Conservation (phyloP, 2,113 vertebrate species). For the Chinchilla lanigera region DNA sequence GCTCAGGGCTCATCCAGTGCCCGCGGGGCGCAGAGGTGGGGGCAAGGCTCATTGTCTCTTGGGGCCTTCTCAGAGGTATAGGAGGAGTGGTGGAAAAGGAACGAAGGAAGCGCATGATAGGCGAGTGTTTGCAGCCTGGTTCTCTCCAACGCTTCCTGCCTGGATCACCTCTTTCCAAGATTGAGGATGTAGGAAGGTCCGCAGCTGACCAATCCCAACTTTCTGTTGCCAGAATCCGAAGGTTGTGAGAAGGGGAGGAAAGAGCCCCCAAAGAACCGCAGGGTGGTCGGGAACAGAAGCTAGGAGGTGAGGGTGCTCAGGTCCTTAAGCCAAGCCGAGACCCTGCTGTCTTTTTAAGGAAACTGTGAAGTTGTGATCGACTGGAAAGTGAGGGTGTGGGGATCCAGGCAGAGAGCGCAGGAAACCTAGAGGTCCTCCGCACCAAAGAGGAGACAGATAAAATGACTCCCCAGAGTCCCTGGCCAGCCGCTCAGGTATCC, state of each 20-base stretch:
- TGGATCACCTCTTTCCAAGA: neutral
- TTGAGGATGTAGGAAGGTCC: neutral
- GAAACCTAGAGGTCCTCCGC: neutral
- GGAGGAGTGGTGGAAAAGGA: neutral
- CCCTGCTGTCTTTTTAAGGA: neutral
- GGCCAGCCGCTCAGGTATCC: neutral
- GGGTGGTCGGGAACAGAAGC: neutral
- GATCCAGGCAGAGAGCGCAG: neutral
- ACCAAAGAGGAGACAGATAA: neutral
- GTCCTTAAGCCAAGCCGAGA: neutral
- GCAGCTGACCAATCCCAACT: neutral
- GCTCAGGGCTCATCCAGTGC: neutral
- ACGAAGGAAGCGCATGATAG: too few species aligned
- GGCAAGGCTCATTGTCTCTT: too few species aligned
- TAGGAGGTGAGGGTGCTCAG: neutral
- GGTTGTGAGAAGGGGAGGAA: neutral
- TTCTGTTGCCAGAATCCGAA: neutral
- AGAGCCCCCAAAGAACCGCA: neutral
- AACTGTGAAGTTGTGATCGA: conserved; percentile 45
- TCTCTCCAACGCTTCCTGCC: neutral
- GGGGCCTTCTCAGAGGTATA: neutral
- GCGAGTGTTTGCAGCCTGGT: neutral
- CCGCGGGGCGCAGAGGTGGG: neutral
- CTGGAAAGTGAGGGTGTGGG: neutral
- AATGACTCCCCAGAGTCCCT: neutral